Percentiles rank a stretch among this genome's conserved stretches.
These are phyloP conservation scores for Sus cebifrons DNA, from an alignment of 2,797 vertebrate species.

Conservation along the genomic window DNA sequence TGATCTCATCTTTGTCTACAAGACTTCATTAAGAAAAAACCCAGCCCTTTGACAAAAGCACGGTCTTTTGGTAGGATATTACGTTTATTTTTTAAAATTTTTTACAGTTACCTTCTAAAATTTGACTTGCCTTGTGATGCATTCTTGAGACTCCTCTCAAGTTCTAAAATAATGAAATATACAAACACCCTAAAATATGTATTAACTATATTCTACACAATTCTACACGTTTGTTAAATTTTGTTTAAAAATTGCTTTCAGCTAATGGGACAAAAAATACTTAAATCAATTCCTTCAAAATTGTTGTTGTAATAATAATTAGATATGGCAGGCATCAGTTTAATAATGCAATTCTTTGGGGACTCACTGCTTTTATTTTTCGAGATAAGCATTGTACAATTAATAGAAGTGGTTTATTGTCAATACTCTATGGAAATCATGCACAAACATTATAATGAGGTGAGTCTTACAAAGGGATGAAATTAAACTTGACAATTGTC, in stretches of 20 bases:
- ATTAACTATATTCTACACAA: background rate
- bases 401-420: conserved; percentile 25
- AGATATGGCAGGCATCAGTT: background rate
- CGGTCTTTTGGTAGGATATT: background rate
- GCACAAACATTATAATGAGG: conserved; percentile 52
- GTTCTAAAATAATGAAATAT: conserved; percentile 28
- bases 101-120: background rate
- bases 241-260: background rate
- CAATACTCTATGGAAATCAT: background rate
- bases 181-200: conserved; percentile 30
- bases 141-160: background rate
- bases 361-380: conserved; percentile 3
- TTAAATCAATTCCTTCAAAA: conserved; percentile 52
- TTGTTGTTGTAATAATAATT: background rate
- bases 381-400: conserved; percentile 28
- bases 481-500: conserved; percentile 57
- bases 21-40: background rate
- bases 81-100: background rate
- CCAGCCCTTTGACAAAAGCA: background rate
- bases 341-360: background rate
- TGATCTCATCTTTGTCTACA: background rate
- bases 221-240: background rate
- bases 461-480: conserved; percentile 10
- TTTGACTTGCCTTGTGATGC: background rate
- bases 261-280: background rate